Percentiles rank a stretch among this genome's conserved stretches.
Conservation (phyloP, 2,888 invertebrate genomes). For the Pomacea canaliculata region DNA sequence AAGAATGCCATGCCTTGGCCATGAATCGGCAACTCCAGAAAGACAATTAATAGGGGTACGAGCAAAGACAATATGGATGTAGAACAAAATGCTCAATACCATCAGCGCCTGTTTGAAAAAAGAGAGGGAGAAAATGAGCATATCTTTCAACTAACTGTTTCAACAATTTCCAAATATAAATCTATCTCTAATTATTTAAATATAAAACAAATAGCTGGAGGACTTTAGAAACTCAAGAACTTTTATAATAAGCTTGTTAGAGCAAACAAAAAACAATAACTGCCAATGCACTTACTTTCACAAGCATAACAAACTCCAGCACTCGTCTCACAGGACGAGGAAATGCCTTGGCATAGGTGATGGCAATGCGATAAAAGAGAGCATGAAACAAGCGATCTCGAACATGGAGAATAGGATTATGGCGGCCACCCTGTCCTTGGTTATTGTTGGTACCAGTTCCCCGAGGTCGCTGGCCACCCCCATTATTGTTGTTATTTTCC, state of each 20-base stretch:
- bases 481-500: constrained; percentile 4
- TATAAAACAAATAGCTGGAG: background rate
- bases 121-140: background rate
- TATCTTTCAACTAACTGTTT: background rate
- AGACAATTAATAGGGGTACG: constrained; percentile 93
- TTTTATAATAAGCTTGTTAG: too few relatives aligned
- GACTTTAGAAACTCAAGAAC: too few relatives aligned
- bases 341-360: constrained; percentile 92
- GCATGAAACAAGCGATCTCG: constrained; percentile 94
- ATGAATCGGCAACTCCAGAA: constrained; percentile 83
- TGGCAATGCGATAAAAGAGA: constrained; percentile 89
- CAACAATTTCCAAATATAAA: background rate
- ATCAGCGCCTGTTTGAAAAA: constrained; percentile 77
- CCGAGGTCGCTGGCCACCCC: constrained; percentile 19
- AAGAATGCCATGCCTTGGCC: constrained; percentile 96
- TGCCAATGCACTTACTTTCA: constrained; percentile 76
- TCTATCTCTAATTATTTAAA: background rate
- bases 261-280: too few relatives aligned
- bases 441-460: constrained; percentile 24
- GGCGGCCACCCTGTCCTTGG: constrained; percentile 41
- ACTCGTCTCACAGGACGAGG: constrained; percentile 83
- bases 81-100: constrained; percentile 90
- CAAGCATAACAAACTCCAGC: constrained; percentile 85
- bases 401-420: constrained; percentile 73
- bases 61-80: constrained; percentile 95